Conservation (phyloP, 1,140 invertebrate species). For the Theocolax elegans region DNA sequence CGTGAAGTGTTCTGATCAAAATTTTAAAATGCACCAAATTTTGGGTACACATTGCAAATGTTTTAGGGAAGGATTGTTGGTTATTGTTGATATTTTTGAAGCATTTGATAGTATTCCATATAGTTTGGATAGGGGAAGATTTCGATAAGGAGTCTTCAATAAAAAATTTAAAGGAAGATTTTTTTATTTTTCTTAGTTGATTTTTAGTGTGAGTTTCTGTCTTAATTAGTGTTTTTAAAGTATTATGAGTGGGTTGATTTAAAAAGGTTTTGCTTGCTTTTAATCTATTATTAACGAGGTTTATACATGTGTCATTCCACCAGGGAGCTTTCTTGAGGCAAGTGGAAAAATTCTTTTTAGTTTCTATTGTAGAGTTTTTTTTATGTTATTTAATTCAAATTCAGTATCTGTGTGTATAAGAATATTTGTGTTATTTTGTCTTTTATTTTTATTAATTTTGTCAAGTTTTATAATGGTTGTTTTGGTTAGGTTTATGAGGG, state of each 20-base stretch:
- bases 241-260: neutral
- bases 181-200: neutral
- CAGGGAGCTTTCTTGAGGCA: neutral
- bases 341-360: too few species aligned
- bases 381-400: too few species aligned
- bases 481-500: too few species aligned
- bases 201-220: neutral
- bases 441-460: too few species aligned
- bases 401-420: too few species aligned
- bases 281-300: neutral
- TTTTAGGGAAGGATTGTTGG: neutral
- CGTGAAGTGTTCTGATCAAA: too few species aligned
- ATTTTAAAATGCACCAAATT: too few species aligned
- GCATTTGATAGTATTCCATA: neutral
- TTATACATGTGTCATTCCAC: neutral
- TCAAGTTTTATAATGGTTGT: too few species aligned
- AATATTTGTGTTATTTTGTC: neutral
- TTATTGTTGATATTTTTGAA: neutral
- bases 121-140: neutral
- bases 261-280: neutral
- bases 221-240: neutral
- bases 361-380: too few species aligned
- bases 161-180: neutral
- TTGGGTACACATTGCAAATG: too few species aligned
- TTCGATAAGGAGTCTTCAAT: neutral